phyloP scores from a whole-genome alignment of 2,888 invertebrate species.

The Synergus gifuensis region DNA sequence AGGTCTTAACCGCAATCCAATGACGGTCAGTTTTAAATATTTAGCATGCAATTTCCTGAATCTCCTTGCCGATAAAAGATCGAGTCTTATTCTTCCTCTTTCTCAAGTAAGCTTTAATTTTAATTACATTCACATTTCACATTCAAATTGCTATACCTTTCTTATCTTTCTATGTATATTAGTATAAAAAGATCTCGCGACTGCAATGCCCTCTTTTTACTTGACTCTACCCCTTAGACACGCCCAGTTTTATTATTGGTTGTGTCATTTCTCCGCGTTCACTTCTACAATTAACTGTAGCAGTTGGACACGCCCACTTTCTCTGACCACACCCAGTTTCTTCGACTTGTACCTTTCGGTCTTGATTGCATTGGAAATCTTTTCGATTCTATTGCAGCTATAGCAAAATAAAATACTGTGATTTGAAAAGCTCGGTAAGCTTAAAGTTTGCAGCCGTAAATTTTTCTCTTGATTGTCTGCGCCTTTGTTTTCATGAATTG shows the following conservation, averaged over 20 bases:
- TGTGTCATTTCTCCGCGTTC: too few species aligned
- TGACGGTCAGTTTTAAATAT: constrained; percentile 67
- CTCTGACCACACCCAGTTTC: too few species aligned
- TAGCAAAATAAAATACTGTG: neutral
- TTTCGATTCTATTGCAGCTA: neutral
- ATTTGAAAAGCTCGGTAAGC: neutral
- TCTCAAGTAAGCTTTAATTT: constrained; percentile 43
- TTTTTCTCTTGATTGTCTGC: constrained; percentile 51
- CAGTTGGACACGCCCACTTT: too few species aligned
- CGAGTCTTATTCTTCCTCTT: neutral
- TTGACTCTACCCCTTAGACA: too few species aligned
- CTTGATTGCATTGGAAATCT: too few species aligned
- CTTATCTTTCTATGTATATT: too few species aligned
- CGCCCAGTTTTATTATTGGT: too few species aligned
- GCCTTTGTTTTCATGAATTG: constrained; percentile 52
- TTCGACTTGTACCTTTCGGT: too few species aligned
- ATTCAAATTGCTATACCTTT: too few species aligned
- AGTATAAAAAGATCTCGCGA: too few species aligned
- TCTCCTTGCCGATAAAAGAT: constrained; percentile 45
- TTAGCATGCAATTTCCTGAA: constrained; percentile 64
- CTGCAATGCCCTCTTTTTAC: too few species aligned
- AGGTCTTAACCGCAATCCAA: constrained; percentile 65
- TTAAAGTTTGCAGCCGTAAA: constrained; percentile 36
- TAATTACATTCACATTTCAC: constrained; percentile 62
- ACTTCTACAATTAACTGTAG: too few species aligned